Evolutionary conservation across 2,113 vertebrate species (phyloP).

Genomic region (Atlantisia rogersi): DNA sequence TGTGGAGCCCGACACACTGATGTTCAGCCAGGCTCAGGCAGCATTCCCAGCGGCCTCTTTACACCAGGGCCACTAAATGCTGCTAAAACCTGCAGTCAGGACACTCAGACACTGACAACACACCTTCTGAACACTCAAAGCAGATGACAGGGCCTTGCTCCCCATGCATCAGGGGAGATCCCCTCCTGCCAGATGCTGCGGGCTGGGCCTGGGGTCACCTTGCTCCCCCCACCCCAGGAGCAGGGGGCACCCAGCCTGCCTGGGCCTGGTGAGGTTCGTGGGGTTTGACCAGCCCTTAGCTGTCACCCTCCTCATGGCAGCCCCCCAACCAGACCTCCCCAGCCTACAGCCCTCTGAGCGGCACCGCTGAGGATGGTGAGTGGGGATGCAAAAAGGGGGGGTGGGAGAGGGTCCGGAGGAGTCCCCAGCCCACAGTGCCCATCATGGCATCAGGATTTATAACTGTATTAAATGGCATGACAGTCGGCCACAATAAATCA

Average conservation of each 20-base stretch:
- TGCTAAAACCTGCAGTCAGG: background rate
- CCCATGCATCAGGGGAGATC: accelerated
- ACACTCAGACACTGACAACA: background rate
- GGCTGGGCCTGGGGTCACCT: background rate
- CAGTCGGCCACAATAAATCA: constrained; percentile 90
- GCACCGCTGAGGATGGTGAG: background rate
- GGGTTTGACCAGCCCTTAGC: background rate
- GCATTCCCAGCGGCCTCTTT: background rate
- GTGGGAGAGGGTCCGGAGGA: background rate
- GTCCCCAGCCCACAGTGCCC: constrained; percentile 40
- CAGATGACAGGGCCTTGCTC: background rate
- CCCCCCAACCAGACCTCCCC: background rate
- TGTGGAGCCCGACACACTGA: accelerated
- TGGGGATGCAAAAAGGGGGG: background rate
- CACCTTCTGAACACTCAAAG: background rate
- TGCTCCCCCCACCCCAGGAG: too few relatives aligned
- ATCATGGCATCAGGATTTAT: constrained; percentile 86
- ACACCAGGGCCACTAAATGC: background rate
- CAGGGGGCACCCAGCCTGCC: background rate
- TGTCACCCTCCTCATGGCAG: background rate
- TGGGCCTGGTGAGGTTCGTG: background rate
- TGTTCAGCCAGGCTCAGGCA: background rate
- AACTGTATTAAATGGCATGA: constrained; percentile 94
- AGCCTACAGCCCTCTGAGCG: background rate
- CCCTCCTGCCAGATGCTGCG: background rate